These are phyloP conservation scores for Leucoraja erinaceus DNA, from an alignment of 2,113 vertebrate genomes.

Conservation along the genomic window DNA sequence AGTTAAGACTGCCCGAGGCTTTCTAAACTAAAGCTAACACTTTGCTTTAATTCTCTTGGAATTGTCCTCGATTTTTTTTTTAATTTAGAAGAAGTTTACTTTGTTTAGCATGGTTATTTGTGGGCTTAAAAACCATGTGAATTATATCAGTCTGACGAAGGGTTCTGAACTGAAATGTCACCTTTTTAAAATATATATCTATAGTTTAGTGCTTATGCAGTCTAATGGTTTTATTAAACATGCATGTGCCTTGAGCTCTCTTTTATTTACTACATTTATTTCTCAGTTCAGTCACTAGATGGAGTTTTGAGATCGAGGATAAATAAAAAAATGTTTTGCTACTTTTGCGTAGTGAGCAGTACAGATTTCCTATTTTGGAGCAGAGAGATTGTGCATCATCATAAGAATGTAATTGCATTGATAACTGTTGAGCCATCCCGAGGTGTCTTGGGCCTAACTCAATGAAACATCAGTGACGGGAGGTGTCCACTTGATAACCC, in stretches of 20 bases:
- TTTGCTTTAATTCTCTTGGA: too few relatives aligned
- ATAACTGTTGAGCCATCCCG: too few relatives aligned
- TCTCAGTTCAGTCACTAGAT: slow-evolving; percentile 19
- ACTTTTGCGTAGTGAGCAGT: not conserved
- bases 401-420: not conserved
- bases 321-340: not conserved
- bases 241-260: not conserved
- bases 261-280: not conserved
- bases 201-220: too few relatives aligned
- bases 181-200: too few relatives aligned
- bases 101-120: not conserved
- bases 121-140: not conserved
- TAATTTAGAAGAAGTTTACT: not conserved
- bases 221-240: not conserved
- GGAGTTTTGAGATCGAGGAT: not conserved
- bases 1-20: not conserved
- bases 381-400: not conserved
- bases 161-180: too few relatives aligned
- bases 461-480: too few relatives aligned
- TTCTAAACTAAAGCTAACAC: not conserved
- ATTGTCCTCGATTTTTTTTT: not conserved
- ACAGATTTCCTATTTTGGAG: not conserved
- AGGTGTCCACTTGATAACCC: too few relatives aligned
- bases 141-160: too few relatives aligned
- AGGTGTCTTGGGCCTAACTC: too few relatives aligned